Evolutionary conservation across 2,113 vertebrate genomes (phyloP).

Genomic region (Zapus hudsonius): DNA sequence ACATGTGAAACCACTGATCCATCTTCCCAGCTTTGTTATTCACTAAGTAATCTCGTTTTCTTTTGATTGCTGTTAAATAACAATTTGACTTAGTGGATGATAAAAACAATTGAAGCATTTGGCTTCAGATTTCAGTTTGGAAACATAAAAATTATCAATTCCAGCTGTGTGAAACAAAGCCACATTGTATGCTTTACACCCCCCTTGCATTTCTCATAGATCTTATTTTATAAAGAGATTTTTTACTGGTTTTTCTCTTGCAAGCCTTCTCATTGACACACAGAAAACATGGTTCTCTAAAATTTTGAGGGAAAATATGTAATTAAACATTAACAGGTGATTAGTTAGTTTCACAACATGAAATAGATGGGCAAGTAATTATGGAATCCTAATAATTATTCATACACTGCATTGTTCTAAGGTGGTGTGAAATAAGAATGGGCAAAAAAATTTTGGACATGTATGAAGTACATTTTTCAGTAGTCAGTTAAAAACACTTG

Average conservation of each 20-base stretch:
- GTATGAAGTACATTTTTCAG: neutral
- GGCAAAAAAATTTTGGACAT: neutral
- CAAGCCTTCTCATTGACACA: neutral
- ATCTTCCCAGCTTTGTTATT: neutral
- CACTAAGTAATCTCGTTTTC: neutral
- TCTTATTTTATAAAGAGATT: neutral
- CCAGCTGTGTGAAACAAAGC: neutral
- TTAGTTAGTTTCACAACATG: neutral
- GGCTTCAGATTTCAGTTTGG: slow-evolving; percentile 18
- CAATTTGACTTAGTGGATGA: neutral
- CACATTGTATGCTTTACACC: slow-evolving; percentile 32
- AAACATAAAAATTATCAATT: slow-evolving; percentile 46
- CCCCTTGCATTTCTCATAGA: slow-evolving; percentile 1
- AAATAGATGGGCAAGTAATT: neutral
- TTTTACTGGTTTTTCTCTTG: neutral
- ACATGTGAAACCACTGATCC: too few species aligned
- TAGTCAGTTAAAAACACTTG: neutral
- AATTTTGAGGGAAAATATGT: neutral
- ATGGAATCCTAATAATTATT: neutral
- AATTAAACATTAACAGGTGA: neutral
- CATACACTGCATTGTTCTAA: neutral
- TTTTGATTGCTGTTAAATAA: neutral
- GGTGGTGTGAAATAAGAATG: neutral
- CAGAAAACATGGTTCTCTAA: slow-evolving; percentile 25
- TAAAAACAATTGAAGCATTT: neutral